Percentiles rank a stretch among this genome's conserved stretches.
Evolutionary conservation across 1,140 invertebrate genomes (phyloP).

Genomic region (Drosophila equinoxialis): DNA sequence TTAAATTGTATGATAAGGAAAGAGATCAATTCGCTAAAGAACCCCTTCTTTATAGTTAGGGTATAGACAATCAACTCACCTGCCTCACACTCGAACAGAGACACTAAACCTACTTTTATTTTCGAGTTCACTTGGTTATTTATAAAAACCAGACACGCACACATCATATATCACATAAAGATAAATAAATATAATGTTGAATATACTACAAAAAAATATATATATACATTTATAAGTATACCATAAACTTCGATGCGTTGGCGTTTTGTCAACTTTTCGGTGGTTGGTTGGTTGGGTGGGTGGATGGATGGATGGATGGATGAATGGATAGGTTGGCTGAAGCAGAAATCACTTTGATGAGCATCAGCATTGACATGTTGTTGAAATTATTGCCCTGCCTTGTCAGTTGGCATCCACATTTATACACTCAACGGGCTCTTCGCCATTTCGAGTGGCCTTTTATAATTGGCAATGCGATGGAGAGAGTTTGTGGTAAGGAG

Average conservation of each 20-base stretch:
- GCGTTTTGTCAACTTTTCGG: slow-evolving; percentile 68
- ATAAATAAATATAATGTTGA: slow-evolving; percentile 20
- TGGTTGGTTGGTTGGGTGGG: slow-evolving; percentile 17
- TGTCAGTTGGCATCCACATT: slow-evolving; percentile 70
- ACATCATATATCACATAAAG: slow-evolving; percentile 35
- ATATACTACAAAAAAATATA: neutral
- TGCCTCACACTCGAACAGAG: slow-evolving; percentile 50
- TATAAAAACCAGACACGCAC: slow-evolving; percentile 76
- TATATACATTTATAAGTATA: slow-evolving; percentile 7
- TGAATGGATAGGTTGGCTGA: slow-evolving; percentile 13
- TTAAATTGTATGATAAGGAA: too few relatives aligned
- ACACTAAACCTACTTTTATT: slow-evolving; percentile 58
- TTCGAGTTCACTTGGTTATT: slow-evolving; percentile 63
- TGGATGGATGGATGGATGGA: slow-evolving; percentile 1
- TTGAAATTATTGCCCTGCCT: slow-evolving; percentile 74
- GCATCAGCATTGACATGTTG: slow-evolving; percentile 75
- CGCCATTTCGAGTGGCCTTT: slow-evolving; percentile 51
- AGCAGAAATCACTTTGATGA: slow-evolving; percentile 75
- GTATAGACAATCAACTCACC: slow-evolving; percentile 57
- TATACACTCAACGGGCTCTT: slow-evolving; percentile 58
- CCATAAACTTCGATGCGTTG: slow-evolving; percentile 50
- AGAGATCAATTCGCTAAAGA: neutral
- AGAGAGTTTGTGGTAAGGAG: slow-evolving; percentile 24
- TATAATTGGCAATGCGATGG: slow-evolving; percentile 64
- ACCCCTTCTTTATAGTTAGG: neutral